Evolutionary conservation across 2,888 invertebrate genomes (phyloP).

Genomic region (Diarsia dahlii): DNA sequence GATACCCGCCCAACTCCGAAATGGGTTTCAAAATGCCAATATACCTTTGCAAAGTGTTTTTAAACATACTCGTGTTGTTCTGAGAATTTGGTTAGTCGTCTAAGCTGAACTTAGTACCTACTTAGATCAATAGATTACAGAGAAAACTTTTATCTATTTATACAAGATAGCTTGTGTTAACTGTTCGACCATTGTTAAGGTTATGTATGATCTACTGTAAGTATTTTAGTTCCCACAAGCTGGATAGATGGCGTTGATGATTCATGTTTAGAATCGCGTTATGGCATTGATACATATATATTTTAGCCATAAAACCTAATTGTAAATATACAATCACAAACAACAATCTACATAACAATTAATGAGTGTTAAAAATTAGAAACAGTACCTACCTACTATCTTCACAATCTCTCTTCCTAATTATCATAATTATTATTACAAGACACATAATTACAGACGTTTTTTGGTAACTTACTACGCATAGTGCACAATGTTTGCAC

Average conservation of each 20-base stretch:
- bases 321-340: neutral
- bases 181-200: neutral
- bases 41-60: constrained; percentile 15
- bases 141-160: too few species aligned
- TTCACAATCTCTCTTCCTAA: neutral
- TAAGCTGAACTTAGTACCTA: too few species aligned
- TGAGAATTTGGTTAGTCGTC: too few species aligned
- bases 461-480: constrained; percentile 11
- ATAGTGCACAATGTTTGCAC: neutral
- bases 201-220: neutral
- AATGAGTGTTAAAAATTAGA: neutral
- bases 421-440: neutral
- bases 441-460: neutral
- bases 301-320: neutral
- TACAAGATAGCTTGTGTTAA: too few species aligned
- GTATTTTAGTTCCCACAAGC: neutral
- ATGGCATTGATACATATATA: constrained; percentile 12
- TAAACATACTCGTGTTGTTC: neutral
- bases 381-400: neutral
- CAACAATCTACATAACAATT: constrained; percentile 13
- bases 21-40: too few species aligned
- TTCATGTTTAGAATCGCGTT: constrained; percentile 35
- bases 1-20: too few species aligned
- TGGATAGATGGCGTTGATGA: constrained; percentile 51
- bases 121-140: too few species aligned